phyloP scores from a whole-genome alignment of 2,888 invertebrate genomes.

The Dicyrtoma fusca region DNA sequence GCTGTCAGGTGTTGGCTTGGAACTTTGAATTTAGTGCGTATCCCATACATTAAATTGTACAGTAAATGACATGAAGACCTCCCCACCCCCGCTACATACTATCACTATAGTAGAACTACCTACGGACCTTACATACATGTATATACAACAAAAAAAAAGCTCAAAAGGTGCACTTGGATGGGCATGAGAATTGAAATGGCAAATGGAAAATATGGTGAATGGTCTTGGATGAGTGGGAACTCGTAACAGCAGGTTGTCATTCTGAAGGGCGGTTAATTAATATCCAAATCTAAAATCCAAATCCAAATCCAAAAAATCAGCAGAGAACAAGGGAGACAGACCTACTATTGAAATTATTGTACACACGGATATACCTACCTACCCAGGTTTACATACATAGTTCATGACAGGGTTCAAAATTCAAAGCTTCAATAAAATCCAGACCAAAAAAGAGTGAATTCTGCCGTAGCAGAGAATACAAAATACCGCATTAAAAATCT shows the following conservation, averaged over 20 bases:
- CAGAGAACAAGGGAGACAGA: conserved; percentile 30
- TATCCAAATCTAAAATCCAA: conserved; percentile 42
- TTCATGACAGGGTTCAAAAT: no score
- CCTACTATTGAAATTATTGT: no score
- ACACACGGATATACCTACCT: no score
- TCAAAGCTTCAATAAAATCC: no score
- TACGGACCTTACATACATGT: no score
- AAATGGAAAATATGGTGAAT: conserved; percentile 16
- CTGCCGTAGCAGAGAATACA: no score
- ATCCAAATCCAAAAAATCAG: conserved; percentile 38
- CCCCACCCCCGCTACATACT: neutral
- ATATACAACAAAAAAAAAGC: conserved; percentile 8
- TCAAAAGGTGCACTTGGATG: conserved; percentile 38
- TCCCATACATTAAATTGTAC: neutral
- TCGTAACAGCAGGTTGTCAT: conserved; percentile 56
- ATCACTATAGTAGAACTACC: no score
- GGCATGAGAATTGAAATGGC: conserved; percentile 35
- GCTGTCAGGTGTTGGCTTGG: conserved; percentile 25
- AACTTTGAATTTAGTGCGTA: conserved; percentile 8
- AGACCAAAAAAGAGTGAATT: no score
- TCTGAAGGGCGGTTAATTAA: conserved; percentile 55
- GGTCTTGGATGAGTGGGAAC: conserved; percentile 46
- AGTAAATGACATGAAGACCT: neutral
- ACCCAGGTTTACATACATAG: no score
- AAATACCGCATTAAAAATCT: no score